Base-by-base conservation (phyloP, 2,797 vertebrate species). In the Hypotaenidia okinawae region DNA sequence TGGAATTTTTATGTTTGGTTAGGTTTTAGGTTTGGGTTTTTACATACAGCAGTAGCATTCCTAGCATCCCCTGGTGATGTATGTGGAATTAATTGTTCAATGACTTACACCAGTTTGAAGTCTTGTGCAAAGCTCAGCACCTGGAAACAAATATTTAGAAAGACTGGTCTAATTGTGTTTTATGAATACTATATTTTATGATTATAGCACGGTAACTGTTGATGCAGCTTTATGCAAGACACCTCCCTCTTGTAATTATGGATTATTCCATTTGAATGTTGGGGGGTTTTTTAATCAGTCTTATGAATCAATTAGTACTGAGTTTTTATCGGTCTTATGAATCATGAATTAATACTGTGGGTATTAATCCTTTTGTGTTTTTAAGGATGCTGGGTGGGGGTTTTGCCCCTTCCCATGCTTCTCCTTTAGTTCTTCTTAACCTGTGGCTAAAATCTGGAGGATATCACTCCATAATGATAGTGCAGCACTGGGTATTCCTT, bases 381-480 rank as follows among this genome's bases (percentile, higher is more conserved):
- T 74, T 23, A 76, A 82, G 68, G 37, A 62, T 55, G 37, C 27
- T 59, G 8, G 27, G 11, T 43, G 52, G 13, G 19, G 2, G 0
- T 24, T 87, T 89, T 72, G 52, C 28, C 32, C 80, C 61, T 67
- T 75, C 14, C 14, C 11, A 54, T 84, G 21, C 28, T 75, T 32
- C 28, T 61, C 7, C 25, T 61, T 61, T 18, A 57, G 78, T 79
- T 89, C 28, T 62, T 72, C 18, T 66, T 78, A 32, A 63, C 68
- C 39, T 62, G 18, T 66, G 58, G 28, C 55, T 87, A 41, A 69
- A 74, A 62, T 55, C 33, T 82, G 81, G 43, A 84, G n/a, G 16
- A 35, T 0, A 2, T 64, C 17, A 21, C 32, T 70, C 52, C 0
- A 0, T 76, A 67, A 41, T 5, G 6, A 57, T 78, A 23, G 6